Conservation (phyloP, 2,888 invertebrate genomes). For the Nyleta sp. region DNA sequence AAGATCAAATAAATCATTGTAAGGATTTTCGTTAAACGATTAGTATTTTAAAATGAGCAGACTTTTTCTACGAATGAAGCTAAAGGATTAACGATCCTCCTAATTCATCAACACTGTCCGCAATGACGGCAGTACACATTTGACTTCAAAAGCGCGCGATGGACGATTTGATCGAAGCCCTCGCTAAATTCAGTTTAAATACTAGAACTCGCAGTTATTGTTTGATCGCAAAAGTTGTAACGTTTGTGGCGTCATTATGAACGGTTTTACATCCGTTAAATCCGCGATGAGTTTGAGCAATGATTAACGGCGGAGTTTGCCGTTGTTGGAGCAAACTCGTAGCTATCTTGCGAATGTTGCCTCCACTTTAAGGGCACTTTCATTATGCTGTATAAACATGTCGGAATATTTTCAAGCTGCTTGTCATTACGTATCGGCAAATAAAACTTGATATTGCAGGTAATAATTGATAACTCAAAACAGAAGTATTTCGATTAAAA, state of each 20-base stretch:
- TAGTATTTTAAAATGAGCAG: too few relatives aligned
- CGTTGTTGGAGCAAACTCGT: conserved; percentile 1
- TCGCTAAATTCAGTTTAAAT: conserved; percentile 8
- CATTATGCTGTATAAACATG: neutral
- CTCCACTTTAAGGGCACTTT: conserved; percentile 4
- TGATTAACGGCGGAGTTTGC: conserved; percentile 18
- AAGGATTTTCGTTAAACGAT: too few relatives aligned
- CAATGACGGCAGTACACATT: too few relatives aligned
- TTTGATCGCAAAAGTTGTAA: conserved; percentile 13
- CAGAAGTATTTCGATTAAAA: neutral
- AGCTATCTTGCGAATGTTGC: conserved; percentile 2
- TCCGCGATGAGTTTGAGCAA: conserved; percentile 15
- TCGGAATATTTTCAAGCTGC: too few relatives aligned
- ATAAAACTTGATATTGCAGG: neutral
- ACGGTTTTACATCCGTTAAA: conserved; percentile 19
- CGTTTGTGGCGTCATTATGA: conserved; percentile 10
- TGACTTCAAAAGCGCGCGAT: too few relatives aligned
- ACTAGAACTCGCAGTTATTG: conserved; percentile 6
- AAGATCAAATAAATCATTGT: too few relatives aligned
- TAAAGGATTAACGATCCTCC: too few relatives aligned
- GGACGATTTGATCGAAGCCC: neutral
- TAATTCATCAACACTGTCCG: too few relatives aligned
- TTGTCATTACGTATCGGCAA: too few relatives aligned
- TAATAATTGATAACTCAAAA: neutral
- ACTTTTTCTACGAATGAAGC: too few relatives aligned